These are phyloP conservation scores for Fragum fragum DNA, from an alignment of 2,888 invertebrate species.

Conservation along the genomic window DNA sequence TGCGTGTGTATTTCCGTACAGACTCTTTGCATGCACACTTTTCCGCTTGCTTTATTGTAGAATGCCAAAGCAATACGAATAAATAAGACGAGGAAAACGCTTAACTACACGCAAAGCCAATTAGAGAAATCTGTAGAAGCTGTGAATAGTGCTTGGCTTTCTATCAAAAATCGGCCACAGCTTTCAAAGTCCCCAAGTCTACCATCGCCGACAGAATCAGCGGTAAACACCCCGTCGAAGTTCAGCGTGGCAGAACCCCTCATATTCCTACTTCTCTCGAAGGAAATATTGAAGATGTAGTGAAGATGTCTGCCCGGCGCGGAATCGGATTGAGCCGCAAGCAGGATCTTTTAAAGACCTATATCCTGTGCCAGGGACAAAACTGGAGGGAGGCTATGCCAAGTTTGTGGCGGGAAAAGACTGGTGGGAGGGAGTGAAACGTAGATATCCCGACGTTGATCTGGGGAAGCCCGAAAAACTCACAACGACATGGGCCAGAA, in stretches of 20 bases:
- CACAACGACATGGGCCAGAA: constrained; percentile 26
- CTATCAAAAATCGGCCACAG: constrained; percentile 33
- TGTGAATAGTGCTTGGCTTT: background rate
- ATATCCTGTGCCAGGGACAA: constrained; percentile 15
- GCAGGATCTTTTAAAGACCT: constrained; percentile 17
- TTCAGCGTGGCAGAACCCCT: constrained; percentile 39
- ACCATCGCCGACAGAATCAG: constrained; percentile 49
- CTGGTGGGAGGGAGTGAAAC: constrained; percentile 47
- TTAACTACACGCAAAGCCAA: background rate
- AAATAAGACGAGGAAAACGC: constrained; percentile 5
- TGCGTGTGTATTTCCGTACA: no score
- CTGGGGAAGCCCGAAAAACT: constrained; percentile 52
- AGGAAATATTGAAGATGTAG: constrained; percentile 47
- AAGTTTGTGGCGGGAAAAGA: constrained; percentile 41
- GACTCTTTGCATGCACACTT: background rate
- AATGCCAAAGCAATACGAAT: constrained; percentile 10
- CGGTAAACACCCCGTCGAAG: constrained; percentile 23
- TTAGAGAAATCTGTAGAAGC: constrained; percentile 2
- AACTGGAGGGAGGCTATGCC: constrained; percentile 17
- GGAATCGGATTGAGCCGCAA: constrained; percentile 53
- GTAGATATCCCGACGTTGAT: constrained; percentile 34
- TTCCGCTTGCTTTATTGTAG: constrained; percentile 1
- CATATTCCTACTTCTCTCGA: constrained; percentile 40
- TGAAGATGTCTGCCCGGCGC: constrained; percentile 45
- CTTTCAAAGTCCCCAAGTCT: constrained; percentile 38